Base-by-base conservation (phyloP, 2,797 vertebrate genomes). In the Xiphophorus birchmanni region DNA sequence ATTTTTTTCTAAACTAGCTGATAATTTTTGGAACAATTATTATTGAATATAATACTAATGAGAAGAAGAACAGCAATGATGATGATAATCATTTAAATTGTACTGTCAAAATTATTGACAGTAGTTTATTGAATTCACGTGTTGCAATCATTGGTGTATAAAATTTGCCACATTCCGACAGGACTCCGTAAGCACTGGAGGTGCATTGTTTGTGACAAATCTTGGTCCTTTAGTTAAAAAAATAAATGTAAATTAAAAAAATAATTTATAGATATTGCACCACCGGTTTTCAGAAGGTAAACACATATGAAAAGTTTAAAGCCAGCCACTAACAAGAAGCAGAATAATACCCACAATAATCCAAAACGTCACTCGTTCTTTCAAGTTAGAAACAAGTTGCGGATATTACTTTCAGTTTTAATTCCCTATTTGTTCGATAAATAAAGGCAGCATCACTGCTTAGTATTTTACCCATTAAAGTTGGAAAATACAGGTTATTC, bases 401-500 rank as follows among this genome's bases (percentile, higher is more conserved):
- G 17, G 15, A 72, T 29, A 9, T 72, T 45, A 8, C 42, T n/a
- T 29, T 47, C n/a, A 29, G 26, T 72, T 15, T 17, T 9, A n/a
- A 45, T 18, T 72, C 6, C 12, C 1, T 47, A n/a, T 72, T 26
- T 72, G 42, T 72, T 44, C 4, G 42, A 47, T 29, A 47, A 29
- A 47, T 47, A 29, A 15, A 29, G 69, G 26, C 42, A 47, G 6
- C 13, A 8, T 17, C 42, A 29, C 2, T 45, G 26, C 69, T 47
- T n/a, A 18, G 44, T 35, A 6, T 69, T 29, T 37, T 11, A 40
- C 35, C 10, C 26, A 23, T 80, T 80, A 32, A 74, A 74, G 65
- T 82, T 86, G 87, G 76, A 77, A 81, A 83, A 75, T 35, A 32
- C 10, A 75, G 47, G 75, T 86, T 78, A 82, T 74, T 42, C 78